Evolutionary conservation across 2,888 invertebrate genomes (phyloP), one percentile per base, ranked within the genome.

Genomic region (Macropis europaea): DNA sequence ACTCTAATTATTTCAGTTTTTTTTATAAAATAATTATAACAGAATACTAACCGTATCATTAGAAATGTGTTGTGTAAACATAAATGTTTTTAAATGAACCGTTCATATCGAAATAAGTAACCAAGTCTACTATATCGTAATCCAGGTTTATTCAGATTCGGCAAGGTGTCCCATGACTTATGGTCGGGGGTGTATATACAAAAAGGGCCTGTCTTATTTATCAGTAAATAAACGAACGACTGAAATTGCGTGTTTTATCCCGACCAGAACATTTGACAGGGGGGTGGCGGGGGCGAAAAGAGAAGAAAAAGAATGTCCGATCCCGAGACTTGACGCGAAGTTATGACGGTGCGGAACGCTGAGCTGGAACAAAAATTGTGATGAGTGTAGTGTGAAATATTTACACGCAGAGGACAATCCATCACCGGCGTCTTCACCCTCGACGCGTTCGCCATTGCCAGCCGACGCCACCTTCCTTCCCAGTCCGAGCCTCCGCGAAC

Each of bases 361-460:
- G 47, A 59, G 70, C 50, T 66, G 79, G 76, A 85, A 82, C 78
- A 79, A 86, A 84, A 86, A 86, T 86, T 82, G 84, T 84, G 86
- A 86, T 84, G 86, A 86, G 85, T 86, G 83, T 84, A 81, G 86
- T 82, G 84, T 85, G 82, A 86, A 84, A 86, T 86, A 86, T 86
- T 86, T 86, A 86, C 86, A 84, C 84, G 84, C 75, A 57, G 73
- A 81, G 82, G 86, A 86, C 86, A 86, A 86, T 86, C 84, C 86
- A 84, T 86, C 86, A 85, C 76, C 76, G 61, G 72, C 73, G 53
- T 63, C 67, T 76, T 77, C 76, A 61, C 74, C 73, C 74, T 68
- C 76, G 73, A 57, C 73, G 73, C 68, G 69, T 66, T 79, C 71
- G 47, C 70, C 63, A 70, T 67, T 72, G 73, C 81, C 53, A 79